Conservation (phyloP, 2,113 vertebrate species). For the Craseonycteris thonglongyai region DNA sequence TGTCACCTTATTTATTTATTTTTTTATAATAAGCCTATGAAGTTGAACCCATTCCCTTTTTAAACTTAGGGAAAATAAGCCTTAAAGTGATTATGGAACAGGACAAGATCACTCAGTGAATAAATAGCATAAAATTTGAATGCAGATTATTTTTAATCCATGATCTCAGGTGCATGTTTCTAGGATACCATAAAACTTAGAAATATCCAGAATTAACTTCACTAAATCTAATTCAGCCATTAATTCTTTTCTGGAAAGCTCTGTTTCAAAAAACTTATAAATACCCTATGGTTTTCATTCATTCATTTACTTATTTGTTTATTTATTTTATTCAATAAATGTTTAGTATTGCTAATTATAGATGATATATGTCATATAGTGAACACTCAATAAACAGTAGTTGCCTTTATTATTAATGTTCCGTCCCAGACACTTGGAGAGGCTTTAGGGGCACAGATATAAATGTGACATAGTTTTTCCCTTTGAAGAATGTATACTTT, state of each 20-base stretch:
- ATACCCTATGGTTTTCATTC: background rate
- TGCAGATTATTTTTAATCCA: background rate
- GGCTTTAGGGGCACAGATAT: background rate
- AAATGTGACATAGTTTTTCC: background rate
- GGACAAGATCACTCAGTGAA: background rate
- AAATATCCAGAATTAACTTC: background rate
- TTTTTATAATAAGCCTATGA: background rate
- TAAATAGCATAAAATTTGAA: background rate
- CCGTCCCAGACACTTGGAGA: background rate
- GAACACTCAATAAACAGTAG: background rate
- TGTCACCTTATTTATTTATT: background rate
- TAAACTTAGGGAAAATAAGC: background rate
- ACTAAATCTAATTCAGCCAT: background rate
- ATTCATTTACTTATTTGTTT: slow-evolving; percentile 2
- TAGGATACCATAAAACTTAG: background rate
- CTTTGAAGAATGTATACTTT: background rate
- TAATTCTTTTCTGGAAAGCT: background rate
- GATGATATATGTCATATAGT: background rate
- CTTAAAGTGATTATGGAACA: background rate
- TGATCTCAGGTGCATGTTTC: background rate
- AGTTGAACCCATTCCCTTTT: background rate
- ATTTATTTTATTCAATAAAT: background rate
- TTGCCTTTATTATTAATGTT: background rate
- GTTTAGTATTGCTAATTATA: background rate
- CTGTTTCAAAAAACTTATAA: background rate